phyloP scores from a whole-genome alignment of 2,797 vertebrate genomes.

The Emys orbicularis region DNA sequence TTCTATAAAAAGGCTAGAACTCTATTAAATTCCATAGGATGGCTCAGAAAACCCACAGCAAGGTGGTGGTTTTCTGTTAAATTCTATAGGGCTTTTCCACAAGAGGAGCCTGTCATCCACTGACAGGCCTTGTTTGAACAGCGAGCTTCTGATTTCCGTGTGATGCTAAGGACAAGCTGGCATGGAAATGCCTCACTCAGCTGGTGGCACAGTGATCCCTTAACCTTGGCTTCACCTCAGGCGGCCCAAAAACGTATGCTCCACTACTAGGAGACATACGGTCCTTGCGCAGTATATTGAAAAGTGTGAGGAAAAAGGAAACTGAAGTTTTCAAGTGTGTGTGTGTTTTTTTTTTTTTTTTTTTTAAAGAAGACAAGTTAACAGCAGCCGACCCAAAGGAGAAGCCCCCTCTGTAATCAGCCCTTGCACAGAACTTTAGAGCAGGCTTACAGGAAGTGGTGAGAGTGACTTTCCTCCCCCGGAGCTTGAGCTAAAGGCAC shows the following conservation, averaged over 20 bases:
- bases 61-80: not conserved
- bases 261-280: not conserved
- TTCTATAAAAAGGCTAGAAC: not conserved
- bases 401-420: not conserved
- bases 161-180: not conserved
- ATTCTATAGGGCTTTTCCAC: not conserved
- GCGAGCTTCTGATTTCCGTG: not conserved
- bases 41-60: not conserved
- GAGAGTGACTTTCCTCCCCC: not conserved
- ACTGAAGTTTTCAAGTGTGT: not conserved
- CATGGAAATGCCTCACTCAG: not conserved
- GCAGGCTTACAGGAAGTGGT: constrained; percentile 58
- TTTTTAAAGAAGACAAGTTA: not conserved
- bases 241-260: not conserved
- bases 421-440: not conserved
- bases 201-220: not conserved
- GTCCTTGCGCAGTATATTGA: not conserved
- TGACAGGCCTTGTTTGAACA: not conserved
- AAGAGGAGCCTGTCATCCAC: not conserved
- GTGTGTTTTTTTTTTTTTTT: not conserved
- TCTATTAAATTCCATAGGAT: not conserved
- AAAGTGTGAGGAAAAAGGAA: not conserved
- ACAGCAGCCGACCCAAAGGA: not conserved
- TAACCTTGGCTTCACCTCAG: not conserved
- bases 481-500: not conserved